Evolutionary conservation across 2,888 invertebrate species (phyloP).

Genomic region (Stenchaetothrips biformis): DNA sequence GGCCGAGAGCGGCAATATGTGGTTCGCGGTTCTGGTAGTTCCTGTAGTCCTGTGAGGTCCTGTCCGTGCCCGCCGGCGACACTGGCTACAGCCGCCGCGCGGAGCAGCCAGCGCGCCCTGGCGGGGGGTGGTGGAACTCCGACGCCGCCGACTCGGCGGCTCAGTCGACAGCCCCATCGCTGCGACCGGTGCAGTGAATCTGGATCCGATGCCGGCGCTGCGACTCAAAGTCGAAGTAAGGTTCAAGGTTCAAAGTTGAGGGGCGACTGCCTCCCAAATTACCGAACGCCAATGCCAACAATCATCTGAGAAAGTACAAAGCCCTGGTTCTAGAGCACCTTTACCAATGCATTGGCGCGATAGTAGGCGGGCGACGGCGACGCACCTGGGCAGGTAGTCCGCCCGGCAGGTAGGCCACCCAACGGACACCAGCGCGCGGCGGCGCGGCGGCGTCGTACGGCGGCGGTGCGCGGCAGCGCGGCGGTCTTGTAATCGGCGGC

Average conservation of each 20-base stretch:
- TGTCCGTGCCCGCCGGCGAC: neutral
- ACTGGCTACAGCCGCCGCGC: neutral
- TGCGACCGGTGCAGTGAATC: neutral
- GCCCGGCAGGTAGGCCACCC: neutral
- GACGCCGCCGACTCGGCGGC: constrained; percentile 5
- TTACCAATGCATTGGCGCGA: neutral
- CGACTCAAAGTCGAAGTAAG: too few relatives aligned
- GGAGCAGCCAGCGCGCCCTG: neutral
- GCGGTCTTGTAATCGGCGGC: neutral
- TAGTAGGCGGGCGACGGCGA: neutral
- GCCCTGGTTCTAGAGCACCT: neutral
- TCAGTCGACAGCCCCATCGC: neutral
- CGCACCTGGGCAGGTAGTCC: constrained; percentile 10
- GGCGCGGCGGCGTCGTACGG: neutral
- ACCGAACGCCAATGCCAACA: neutral
- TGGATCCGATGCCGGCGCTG: neutral
- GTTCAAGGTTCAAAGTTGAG: neutral
- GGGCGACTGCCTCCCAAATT: neutral
- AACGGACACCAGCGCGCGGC: neutral
- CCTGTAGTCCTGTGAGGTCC: too few relatives aligned
- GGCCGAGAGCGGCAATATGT: too few relatives aligned
- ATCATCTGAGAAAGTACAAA: neutral
- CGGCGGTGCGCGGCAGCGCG: neutral
- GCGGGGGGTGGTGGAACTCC: neutral
- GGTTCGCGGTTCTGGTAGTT: too few relatives aligned